Evolutionary conservation across 2,797 vertebrate species (phyloP).

Genomic region (Rallus crepitans): DNA sequence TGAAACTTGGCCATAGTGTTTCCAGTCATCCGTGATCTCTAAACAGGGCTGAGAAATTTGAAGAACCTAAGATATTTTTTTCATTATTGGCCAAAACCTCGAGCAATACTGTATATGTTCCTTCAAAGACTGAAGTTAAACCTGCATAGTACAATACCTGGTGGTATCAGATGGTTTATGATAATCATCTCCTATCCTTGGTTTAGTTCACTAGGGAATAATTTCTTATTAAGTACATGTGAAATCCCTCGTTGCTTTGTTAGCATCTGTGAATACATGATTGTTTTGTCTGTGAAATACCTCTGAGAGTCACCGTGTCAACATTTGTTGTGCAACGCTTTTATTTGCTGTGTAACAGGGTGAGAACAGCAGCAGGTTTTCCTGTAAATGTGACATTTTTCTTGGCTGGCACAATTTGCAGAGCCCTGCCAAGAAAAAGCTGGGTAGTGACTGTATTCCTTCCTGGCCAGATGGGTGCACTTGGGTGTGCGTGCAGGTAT

Average conservation of each 20-base stretch:
- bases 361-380: slow-evolving; percentile 38
- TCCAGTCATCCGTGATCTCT: neutral
- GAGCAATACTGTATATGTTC: neutral
- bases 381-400: slow-evolving; percentile 37
- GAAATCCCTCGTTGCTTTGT: neutral
- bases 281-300: neutral
- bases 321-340: slow-evolving; percentile 14
- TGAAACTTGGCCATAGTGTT: neutral
- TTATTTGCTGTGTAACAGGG: slow-evolving; percentile 29
- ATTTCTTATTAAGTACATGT: neutral
- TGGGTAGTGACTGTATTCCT: neutral
- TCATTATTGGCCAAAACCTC: neutral
- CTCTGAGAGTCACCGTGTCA: neutral
- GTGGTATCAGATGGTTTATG: neutral
- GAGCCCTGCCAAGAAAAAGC: neutral
- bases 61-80: neutral
- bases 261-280: neutral
- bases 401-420: neutral
- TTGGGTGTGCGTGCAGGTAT: no score
- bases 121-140: neutral
- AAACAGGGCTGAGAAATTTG: neutral
- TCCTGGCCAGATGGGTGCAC: no score
- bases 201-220: neutral
- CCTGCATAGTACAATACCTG: neutral
- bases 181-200: neutral